Conservation (phyloP, 2,113 vertebrate genomes). For the Bos indicus region DNA sequence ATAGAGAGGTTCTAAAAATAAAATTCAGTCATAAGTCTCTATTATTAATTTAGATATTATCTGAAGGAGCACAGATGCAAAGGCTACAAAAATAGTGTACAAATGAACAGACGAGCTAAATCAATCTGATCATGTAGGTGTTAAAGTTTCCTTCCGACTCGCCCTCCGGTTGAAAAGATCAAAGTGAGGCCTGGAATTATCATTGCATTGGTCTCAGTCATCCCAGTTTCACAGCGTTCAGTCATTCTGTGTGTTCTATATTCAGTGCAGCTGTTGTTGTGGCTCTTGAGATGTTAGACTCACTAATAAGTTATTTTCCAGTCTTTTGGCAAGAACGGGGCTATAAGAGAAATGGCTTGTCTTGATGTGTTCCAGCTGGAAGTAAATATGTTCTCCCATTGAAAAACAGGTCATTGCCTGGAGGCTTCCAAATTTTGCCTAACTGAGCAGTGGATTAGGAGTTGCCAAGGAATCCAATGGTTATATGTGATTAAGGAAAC, state of each 20-base stretch:
- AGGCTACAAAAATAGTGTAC: constrained; percentile 21
- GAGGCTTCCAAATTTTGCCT: constrained; percentile 60
- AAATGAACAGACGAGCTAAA: not conserved
- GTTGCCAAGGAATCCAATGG: constrained; percentile 36
- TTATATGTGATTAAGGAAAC: constrained; percentile 64
- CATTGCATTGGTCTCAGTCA: constrained; percentile 57
- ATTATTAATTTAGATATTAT: constrained; percentile 52
- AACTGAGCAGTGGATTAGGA: constrained; percentile 46
- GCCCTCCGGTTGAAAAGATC: constrained; percentile 48
- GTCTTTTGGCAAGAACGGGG: constrained; percentile 67
- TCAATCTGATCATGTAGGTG: not conserved
- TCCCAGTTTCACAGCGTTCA: constrained; percentile 55
- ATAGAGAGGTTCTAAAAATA: constrained; percentile 52
- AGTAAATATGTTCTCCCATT: constrained; percentile 55
- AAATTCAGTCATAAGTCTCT: not conserved
- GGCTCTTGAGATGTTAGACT: constrained; percentile 61
- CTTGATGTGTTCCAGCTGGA: constrained; percentile 72
- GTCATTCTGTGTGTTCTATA: constrained; percentile 43
- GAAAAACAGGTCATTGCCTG: constrained; percentile 63
- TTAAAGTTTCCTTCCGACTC: constrained; percentile 17
- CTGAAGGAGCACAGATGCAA: constrained; percentile 2
- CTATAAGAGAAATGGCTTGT: constrained; percentile 66
- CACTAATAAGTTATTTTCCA: constrained; percentile 74
- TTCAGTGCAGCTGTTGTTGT: constrained; percentile 64
- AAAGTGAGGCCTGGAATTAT: constrained; percentile 54